Conservation (phyloP, 2,113 vertebrate genomes). For the Malaclemys terrapin region DNA sequence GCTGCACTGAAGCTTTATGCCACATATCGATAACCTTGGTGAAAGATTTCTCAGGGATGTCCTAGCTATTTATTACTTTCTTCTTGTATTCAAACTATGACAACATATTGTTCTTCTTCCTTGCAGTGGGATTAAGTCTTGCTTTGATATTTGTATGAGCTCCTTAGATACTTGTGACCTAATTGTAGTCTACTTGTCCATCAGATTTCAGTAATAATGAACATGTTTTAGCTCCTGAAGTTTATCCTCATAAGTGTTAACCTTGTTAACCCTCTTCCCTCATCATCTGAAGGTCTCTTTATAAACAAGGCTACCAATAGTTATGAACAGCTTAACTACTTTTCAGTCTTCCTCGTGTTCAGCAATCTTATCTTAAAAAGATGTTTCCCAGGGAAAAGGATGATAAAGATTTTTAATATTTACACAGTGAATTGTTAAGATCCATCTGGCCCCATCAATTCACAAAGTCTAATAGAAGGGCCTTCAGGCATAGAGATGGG, state of each 20-base stretch:
- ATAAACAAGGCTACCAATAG: neutral
- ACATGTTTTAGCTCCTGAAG: neutral
- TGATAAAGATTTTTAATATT: neutral
- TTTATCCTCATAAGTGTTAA: neutral
- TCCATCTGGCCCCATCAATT: fast-evolving
- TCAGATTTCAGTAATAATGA: neutral
- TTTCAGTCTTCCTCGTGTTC: neutral
- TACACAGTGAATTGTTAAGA: neutral
- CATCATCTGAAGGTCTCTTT: neutral
- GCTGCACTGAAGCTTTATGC: neutral
- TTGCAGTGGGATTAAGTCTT: fast-evolving
- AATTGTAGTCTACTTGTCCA: neutral
- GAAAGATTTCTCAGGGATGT: neutral
- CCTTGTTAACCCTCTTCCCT: neutral
- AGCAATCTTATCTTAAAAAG: neutral
- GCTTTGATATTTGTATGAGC: neutral
- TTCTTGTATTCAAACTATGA: neutral
- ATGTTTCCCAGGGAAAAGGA: neutral
- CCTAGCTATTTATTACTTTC: neutral
- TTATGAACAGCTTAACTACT: fast-evolving
- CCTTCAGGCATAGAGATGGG: too few relatives aligned
- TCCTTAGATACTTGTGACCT: neutral
- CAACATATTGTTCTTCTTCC: neutral
- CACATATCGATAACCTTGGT: neutral
- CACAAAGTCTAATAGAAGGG: neutral